phyloP scores from a whole-genome alignment of 2,113 vertebrate genomes.

The Diadophis punctatus region DNA sequence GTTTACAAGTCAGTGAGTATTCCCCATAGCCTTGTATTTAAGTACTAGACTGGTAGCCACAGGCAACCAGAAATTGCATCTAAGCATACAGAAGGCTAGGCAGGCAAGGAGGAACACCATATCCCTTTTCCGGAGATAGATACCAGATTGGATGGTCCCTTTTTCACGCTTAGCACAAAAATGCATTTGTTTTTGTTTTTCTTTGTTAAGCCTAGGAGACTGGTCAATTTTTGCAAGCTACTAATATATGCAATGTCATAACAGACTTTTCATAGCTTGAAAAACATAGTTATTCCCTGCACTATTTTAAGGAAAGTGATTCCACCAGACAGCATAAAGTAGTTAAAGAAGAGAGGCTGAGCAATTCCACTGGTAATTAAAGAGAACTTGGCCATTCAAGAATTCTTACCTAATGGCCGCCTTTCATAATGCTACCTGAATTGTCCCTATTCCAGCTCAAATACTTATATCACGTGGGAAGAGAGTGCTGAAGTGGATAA shows the following conservation, averaged over 20 bases:
- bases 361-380: not conserved
- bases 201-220: not conserved
- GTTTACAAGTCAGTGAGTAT: not conserved
- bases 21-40: not conserved
- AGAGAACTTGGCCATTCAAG: not conserved
- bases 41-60: not conserved
- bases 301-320: not conserved
- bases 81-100: not conserved
- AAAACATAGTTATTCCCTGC: not conserved
- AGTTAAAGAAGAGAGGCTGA: not conserved
- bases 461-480: not conserved
- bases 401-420: not conserved
- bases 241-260: not conserved
- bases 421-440: not conserved
- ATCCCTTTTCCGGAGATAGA: not conserved
- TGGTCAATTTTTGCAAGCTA: not conserved
- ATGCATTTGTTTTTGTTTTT: not conserved
- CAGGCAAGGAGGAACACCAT: not conserved
- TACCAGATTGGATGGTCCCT: not conserved
- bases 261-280: not conserved
- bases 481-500: not conserved
- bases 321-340: not conserved
- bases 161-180: not conserved
- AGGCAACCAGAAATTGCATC: not conserved
- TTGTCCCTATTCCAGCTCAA: not conserved